A percentile compares a stretch with the other conserved stretches of the same genome.
These are phyloP conservation scores for Jaculus jaculus DNA, from an alignment of 2,113 vertebrate species.

Conservation along the genomic window DNA sequence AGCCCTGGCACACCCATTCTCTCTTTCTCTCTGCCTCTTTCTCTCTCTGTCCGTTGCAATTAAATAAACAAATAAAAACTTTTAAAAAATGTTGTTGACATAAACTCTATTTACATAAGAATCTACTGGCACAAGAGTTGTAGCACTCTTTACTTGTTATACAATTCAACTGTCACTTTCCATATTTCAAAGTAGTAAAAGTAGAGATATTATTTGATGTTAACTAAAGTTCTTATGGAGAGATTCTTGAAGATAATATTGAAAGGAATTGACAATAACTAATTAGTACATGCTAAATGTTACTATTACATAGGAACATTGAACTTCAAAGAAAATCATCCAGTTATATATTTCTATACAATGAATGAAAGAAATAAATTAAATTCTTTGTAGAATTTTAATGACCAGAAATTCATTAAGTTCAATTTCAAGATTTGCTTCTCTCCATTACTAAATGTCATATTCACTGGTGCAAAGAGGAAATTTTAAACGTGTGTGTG, in stretches of 20 bases:
- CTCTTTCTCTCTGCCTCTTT: no score
- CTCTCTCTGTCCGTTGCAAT: no score
- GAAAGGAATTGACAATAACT: background rate
- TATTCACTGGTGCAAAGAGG: no score
- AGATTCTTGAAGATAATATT: background rate
- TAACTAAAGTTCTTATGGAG: background rate
- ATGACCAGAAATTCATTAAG: no score
- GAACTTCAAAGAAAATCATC: slow-evolving; percentile 24
- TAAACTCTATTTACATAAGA: background rate
- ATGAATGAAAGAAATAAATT: slow-evolving; percentile 1
- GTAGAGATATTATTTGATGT: background rate
- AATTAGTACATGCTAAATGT: background rate
- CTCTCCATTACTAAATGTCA: no score
- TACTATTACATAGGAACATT: background rate
- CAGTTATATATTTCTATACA: background rate
- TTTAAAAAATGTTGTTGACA: background rate
- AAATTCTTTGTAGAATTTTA: no score
- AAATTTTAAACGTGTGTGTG: no score
- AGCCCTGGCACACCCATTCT: no score
- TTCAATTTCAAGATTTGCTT: no score
- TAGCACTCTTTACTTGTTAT: background rate
- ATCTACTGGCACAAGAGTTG: background rate
- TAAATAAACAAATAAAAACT: no score
- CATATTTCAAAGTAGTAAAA: background rate
- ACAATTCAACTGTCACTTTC: background rate